phyloP scores from a whole-genome alignment of 1,140 invertebrate species.

The Pseudomyrmex flavicornis region DNA sequence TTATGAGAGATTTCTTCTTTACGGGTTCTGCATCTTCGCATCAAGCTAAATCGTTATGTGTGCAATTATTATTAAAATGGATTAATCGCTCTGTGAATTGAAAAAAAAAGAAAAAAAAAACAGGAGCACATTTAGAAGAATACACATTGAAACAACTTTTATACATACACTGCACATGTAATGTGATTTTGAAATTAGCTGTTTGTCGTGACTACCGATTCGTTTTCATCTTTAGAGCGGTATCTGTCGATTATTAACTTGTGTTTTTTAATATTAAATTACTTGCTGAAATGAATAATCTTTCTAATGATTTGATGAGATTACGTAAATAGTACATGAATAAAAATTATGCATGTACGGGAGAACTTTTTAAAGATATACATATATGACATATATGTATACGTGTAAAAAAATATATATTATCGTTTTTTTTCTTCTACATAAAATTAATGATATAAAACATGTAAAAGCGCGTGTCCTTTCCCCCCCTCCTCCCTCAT shows the following conservation, averaged over 20 bases:
- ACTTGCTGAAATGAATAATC: conserved; percentile 7
- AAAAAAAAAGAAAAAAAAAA: background rate
- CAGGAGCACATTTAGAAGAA: no score
- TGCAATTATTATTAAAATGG: conserved; percentile 23
- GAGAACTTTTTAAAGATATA: background rate
- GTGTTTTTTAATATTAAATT: conserved; percentile 14
- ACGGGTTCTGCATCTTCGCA: conserved; percentile 22
- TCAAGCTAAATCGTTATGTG: conserved; percentile 25
- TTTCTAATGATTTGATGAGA: conserved; percentile 31
- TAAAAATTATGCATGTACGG: background rate
- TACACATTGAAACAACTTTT: no score
- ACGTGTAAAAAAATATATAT: background rate
- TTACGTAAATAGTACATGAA: conserved; percentile 26
- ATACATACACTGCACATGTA: no score
- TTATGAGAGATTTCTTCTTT: conserved; percentile 10
- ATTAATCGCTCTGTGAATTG: conserved; percentile 31
- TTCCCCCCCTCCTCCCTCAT: background rate
- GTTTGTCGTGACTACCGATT: no score
- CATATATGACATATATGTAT: conserved; percentile 20
- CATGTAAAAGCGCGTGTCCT: conserved; percentile 1
- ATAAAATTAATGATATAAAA: conserved; percentile 43
- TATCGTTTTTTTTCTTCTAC: background rate
- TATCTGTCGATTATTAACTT: conserved; percentile 29
- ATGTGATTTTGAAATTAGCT: no score
- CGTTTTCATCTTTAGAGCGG: background rate